Evolutionary conservation across 2,113 vertebrate species (phyloP).

Genomic region (Rallus limicola): DNA sequence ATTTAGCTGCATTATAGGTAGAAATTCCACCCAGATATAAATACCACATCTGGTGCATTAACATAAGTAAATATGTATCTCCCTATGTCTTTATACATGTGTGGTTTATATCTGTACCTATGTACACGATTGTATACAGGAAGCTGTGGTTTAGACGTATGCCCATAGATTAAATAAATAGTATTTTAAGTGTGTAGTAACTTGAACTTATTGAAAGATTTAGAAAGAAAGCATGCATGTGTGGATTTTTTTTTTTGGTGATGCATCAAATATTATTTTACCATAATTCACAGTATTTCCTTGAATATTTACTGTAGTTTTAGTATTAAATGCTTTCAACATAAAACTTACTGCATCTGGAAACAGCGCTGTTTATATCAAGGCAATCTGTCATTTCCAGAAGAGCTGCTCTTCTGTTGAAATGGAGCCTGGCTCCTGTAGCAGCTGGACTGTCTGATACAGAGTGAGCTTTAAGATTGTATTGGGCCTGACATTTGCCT

Average conservation of each 20-base stretch:
- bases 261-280: neutral
- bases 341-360: neutral
- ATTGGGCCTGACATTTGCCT: neutral
- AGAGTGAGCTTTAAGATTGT: neutral
- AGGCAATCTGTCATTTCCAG: neutral
- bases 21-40: neutral
- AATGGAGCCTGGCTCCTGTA: neutral
- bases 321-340: neutral
- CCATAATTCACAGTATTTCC: neutral
- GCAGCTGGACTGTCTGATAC: neutral
- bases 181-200: neutral
- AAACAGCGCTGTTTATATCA: neutral
- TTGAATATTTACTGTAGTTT: neutral
- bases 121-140: neutral
- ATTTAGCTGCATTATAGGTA: neutral
- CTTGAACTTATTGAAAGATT: neutral
- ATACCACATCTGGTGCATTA: neutral
- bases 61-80: neutral
- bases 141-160: neutral
- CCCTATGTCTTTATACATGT: neutral
- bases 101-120: neutral
- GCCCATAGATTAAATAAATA: neutral
- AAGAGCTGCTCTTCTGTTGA: neutral
- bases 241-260: neutral
- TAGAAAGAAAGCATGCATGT: neutral